Conservation (phyloP, 2,113 vertebrate species). For the Rissa tridactyla region DNA sequence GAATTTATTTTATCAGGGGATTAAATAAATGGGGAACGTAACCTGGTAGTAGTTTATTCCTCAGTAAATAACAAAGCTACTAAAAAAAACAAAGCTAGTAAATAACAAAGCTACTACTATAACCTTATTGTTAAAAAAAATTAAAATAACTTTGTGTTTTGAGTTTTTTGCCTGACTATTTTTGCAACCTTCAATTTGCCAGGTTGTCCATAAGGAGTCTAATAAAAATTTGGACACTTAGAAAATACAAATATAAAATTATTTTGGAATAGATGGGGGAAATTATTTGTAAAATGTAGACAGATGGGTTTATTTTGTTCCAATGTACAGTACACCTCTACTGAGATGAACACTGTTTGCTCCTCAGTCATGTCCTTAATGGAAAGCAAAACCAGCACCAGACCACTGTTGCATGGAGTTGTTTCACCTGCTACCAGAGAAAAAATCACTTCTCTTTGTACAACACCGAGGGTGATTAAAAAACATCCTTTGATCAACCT, state of each 20-base stretch:
- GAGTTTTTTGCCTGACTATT: background rate
- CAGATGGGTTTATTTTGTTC: conserved; percentile 12
- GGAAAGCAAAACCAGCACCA: background rate
- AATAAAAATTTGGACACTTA: conserved; percentile 3
- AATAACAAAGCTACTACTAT: background rate
- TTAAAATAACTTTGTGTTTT: background rate
- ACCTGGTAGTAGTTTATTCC: background rate
- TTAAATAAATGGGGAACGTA: background rate
- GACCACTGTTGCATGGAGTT: background rate
- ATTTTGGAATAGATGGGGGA: background rate
- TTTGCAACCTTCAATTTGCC: background rate
- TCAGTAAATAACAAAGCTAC: background rate
- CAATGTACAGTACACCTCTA: background rate
- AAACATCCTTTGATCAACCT: background rate
- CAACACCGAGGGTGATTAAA: background rate
- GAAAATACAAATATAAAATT: background rate
- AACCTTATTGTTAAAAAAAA: background rate
- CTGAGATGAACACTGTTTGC: background rate
- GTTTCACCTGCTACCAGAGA: background rate
- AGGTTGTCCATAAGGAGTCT: background rate
- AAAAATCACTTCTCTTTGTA: background rate
- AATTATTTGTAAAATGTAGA: conserved; percentile 1
- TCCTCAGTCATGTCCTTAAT: background rate
- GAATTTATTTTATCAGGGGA: background rate
- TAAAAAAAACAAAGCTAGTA: background rate